Base-by-base conservation (phyloP, 2,113 vertebrate genomes). In the Macrotus californicus region DNA sequence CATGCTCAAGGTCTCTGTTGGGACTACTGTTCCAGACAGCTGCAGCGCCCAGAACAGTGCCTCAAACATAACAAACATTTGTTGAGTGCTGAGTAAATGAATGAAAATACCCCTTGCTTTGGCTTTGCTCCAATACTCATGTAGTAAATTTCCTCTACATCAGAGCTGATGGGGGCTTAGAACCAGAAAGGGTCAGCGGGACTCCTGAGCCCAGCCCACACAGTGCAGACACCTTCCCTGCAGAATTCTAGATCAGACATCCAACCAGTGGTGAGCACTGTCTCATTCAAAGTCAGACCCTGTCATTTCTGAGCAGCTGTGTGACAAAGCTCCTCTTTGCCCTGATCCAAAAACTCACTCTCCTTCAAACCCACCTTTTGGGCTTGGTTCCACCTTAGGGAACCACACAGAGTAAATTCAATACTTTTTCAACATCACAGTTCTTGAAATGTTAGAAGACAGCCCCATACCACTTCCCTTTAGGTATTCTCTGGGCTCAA, bases 371-470 rank as follows among this genome's bases (percentile, higher is more conserved):
- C 61, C 59, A 76, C 86, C 87, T 67, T 34, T 26, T 12, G 41
- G 54, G 67, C 67, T 82, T 64, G 87, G 82, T 92, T 94, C 92
- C 56, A 77, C 39, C 31, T 84, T 77, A 54, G 2, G 59, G 83
- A 94, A 85, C 86, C 89, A 87, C 77, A 84, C 0, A 50, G 36
- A 87, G 83, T 41, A n/a, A 43, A 69, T 31, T 34, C 9, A 59
- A 89, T 75, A 81, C 72, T 59, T 89, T 41, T 48, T 87, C 87
- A 83, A 87, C 39, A 66, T 69, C 19, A 1, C 72, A 59, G 67
- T 91, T 95, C 91, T 93, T 90, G 14, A 92, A 96, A 90, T 70
- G 46, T 70, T 41, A 83, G 81, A 69, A 72, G 59, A 72, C 21
- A 79, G 66, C 39, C 70, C 82, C 50, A 14, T 46, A 39, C 85